Evolutionary conservation across 2,888 invertebrate species (phyloP).

Genomic region (Phortica okadai): DNA sequence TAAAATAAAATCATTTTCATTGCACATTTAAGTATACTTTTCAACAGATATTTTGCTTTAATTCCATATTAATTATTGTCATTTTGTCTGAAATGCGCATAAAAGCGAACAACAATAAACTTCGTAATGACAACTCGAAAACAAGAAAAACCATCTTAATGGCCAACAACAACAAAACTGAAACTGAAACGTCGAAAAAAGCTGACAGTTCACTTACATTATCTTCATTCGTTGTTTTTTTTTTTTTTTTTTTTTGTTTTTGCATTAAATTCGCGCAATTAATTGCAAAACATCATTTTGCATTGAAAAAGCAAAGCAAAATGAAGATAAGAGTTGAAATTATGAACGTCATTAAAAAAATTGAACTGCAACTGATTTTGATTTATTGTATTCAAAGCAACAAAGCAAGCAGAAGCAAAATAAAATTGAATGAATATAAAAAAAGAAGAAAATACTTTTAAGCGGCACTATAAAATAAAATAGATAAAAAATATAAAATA

Average conservation of each 20-base stretch:
- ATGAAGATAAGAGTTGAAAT: background rate
- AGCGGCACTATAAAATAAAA: background rate
- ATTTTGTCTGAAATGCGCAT: no score
- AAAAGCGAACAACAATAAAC: no score
- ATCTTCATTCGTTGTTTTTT: background rate
- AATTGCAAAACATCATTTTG: background rate
- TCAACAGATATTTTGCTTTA: no score
- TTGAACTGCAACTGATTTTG: background rate
- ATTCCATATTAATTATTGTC: no score
- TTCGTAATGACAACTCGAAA: no score
- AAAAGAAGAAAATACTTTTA: constrained; percentile 15
- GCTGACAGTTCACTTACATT: no score
- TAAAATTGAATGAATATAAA: background rate
- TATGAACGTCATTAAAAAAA: background rate
- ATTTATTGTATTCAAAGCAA: no score
- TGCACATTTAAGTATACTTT: no score
- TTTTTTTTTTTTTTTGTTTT: background rate
- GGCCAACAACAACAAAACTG: no score
- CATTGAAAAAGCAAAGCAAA: background rate
- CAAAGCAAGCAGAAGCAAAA: background rate
- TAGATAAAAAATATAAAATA: background rate
- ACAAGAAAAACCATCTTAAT: no score
- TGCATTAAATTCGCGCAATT: background rate
- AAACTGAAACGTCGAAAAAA: no score
- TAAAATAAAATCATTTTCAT: no score